These are phyloP conservation scores for Microplitis manilae DNA, from an alignment of 2,888 invertebrate species.

Conservation along the genomic window DNA sequence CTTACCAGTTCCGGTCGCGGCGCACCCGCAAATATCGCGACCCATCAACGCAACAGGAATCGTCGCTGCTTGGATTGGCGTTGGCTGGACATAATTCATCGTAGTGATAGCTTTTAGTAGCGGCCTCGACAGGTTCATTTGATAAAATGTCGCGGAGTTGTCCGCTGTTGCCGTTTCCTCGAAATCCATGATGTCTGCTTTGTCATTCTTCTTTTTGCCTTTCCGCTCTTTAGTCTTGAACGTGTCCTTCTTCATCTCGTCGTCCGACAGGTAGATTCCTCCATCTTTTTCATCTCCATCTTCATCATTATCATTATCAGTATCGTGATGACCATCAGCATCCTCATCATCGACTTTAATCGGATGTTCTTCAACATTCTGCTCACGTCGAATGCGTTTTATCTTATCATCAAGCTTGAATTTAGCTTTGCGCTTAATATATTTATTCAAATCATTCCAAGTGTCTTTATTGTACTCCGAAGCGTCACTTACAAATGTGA, in stretches of 20 bases:
- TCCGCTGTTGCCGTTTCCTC: constrained; percentile 81
- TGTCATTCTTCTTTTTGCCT: constrained; percentile 69
- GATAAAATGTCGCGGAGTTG: constrained; percentile 84
- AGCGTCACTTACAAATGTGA: constrained; percentile 84
- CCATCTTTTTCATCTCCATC: constrained; percentile 38
- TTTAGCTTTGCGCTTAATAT: constrained; percentile 85
- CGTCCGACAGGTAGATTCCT: constrained; percentile 81
- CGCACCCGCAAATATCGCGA: constrained; percentile 97
- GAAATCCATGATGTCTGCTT: constrained; percentile 72
- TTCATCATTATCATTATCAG: no score
- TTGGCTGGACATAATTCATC: constrained; percentile 93
- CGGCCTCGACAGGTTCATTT: constrained; percentile 97
- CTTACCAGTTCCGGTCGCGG: constrained; percentile 98
- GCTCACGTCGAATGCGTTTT: constrained; percentile 72
- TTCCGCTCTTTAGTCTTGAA: constrained; percentile 66
- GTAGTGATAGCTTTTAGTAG: constrained; percentile 88
- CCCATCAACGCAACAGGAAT: constrained; percentile 94
- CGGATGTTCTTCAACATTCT: constrained; percentile 58
- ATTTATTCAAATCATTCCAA: constrained; percentile 86
- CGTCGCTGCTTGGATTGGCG: constrained; percentile 96
- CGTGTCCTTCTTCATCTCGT: constrained; percentile 76
- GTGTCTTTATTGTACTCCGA: constrained; percentile 87
- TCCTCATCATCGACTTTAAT: constrained; percentile 64
- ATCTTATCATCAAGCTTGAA: constrained; percentile 90
- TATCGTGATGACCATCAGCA: constrained; percentile 56